Base-by-base conservation (phyloP, 2,888 invertebrate species). In the Lordiphosa andalusiaca region DNA sequence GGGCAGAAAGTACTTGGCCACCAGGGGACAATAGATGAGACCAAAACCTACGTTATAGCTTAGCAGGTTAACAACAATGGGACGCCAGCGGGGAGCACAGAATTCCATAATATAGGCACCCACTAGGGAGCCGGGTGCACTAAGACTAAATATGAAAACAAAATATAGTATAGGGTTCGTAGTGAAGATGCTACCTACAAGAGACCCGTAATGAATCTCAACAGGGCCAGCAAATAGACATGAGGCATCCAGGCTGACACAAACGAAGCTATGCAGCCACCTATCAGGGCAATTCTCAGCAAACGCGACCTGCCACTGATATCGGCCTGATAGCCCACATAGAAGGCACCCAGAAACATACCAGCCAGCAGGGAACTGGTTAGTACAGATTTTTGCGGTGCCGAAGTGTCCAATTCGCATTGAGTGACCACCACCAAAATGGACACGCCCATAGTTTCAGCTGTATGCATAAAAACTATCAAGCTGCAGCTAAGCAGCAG, bases 81-180 rank as follows among this genome's bases (percentile, higher is more conserved):
- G 35, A 1, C 52, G 55, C 49, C 36, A 21, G 10, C 0, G 5
- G 1, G 10, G 41, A 0, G 64, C 9, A 25, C 33, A 33, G 35
- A 64, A 64, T 35, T 64, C 64, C 4, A 23, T 21, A 1, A 64
- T 21, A 19, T 50, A 64, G 36, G 21, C 49, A 6, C 52, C 6
- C 6, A 37, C n/a, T 3, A 61, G 6, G 1, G 49, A 44, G 3
- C 40, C 61, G 0, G 52, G 48, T 3, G 33, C 61, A 6, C 19
- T 23, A 0, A 64, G 30, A 25, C 64, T 64, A 35, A 6, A 1
- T 0, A 10, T 3, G 13, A 6, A 2, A 39, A 19, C 12, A 7
- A 6, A 3, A 10, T 9, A 0, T 13, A 16, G 9, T 13, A 19
- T 39, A 5, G 3, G 9, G 12, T 16, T 16, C 1, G 16, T 2